Percentiles rank a stretch among this genome's conserved stretches.
These are phyloP conservation scores for Aphidius ervi DNA, from an alignment of 1,140 invertebrate species.

Conservation along the genomic window DNA sequence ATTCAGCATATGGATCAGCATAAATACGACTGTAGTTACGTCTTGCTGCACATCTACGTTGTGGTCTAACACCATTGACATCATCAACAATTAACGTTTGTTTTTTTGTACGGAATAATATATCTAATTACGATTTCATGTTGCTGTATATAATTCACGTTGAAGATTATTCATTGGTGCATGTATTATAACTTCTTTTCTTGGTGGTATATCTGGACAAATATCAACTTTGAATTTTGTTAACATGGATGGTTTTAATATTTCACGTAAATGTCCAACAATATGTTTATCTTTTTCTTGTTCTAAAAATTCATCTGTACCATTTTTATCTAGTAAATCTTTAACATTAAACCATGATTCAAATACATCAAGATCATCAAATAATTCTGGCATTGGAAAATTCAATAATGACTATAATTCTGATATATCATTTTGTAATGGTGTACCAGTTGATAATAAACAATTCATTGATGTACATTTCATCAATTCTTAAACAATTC, in stretches of 20 bases:
- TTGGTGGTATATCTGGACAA: slow-evolving; percentile 58
- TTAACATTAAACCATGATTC: slow-evolving; percentile 63
- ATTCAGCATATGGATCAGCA: neutral
- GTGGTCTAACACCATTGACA: slow-evolving; percentile 22
- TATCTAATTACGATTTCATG: slow-evolving; percentile 39
- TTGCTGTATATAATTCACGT: slow-evolving; percentile 58
- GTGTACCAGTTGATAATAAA: slow-evolving; percentile 73
- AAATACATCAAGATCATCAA: slow-evolving; percentile 64
- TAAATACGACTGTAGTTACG: slow-evolving; percentile 18
- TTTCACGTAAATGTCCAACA: slow-evolving; percentile 57
- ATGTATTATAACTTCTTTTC: slow-evolving; percentile 64
- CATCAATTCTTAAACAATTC: slow-evolving; percentile 53
- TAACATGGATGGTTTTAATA: slow-evolving; percentile 66
- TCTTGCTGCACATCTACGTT: slow-evolving; percentile 25
- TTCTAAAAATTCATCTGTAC: slow-evolving; percentile 51
- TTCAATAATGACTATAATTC: slow-evolving; percentile 74
- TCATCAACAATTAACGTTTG: slow-evolving; percentile 22
- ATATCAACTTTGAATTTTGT: slow-evolving; percentile 65
- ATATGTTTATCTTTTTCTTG: slow-evolving; percentile 61
- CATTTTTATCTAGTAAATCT: slow-evolving; percentile 48
- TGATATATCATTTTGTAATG: slow-evolving; percentile 70
- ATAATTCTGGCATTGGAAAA: slow-evolving; percentile 70
- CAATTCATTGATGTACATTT: slow-evolving; percentile 48
- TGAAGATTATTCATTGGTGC: slow-evolving; percentile 61
- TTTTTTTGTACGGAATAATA: slow-evolving; percentile 26